Conservation (phyloP, 1,140 invertebrate species). For the Bombus confusus region DNA sequence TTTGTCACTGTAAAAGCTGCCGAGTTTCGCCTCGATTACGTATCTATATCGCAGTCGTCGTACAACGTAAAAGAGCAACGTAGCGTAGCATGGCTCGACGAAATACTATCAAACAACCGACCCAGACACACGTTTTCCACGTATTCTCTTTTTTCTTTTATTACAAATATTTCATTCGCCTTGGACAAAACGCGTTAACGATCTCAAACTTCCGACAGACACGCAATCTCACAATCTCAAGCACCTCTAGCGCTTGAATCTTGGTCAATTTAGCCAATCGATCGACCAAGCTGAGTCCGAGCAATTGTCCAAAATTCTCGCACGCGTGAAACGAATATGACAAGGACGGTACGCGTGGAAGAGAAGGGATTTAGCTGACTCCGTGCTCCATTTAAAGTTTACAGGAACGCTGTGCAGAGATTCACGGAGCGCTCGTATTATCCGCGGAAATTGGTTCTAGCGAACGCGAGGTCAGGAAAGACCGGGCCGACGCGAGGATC, state of each 20-base stretch:
- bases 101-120: too few species aligned
- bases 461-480: slow-evolving; percentile 72
- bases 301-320: too few species aligned
- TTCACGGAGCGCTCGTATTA: slow-evolving; percentile 60
- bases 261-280: too few species aligned
- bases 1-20: background rate
- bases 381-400: slow-evolving; percentile 52
- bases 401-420: slow-evolving; percentile 8
- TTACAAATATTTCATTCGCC: too few species aligned
- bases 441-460: slow-evolving; percentile 74
- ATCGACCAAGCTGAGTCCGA: too few species aligned
- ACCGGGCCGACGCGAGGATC: slow-evolving; percentile 68
- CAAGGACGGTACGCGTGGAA: background rate
- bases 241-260: background rate
- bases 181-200: too few species aligned
- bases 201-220: background rate
- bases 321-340: accelerated
- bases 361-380: background rate
- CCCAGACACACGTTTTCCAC: too few species aligned
- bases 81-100: too few species aligned
- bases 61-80: too few species aligned
- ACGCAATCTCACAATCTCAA: background rate
- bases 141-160: too few species aligned
- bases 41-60: too few species aligned
- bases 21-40: too few species aligned